A percentile compares a stretch with the other conserved stretches of the same genome.
These are phyloP conservation scores for Triplophysa siluroides DNA, from an alignment of 2,113 vertebrate genomes.

Conservation along the genomic window DNA sequence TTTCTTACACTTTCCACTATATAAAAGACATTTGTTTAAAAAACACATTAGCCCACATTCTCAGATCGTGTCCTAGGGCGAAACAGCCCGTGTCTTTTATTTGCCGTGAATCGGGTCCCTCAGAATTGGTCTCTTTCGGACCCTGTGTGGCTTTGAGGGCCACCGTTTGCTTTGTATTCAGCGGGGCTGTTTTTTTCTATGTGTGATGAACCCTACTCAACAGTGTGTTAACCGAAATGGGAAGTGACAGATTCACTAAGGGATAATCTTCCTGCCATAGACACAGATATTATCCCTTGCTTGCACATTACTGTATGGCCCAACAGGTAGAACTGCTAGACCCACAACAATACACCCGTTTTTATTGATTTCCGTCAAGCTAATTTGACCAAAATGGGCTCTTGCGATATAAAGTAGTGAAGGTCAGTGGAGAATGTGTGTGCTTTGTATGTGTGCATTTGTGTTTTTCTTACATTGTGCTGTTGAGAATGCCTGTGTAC, in stretches of 20 bases:
- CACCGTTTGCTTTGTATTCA: constrained; percentile 57
- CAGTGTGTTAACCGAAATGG: constrained; percentile 82
- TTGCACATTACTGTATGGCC: constrained; percentile 66
- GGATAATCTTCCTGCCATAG: constrained; percentile 77
- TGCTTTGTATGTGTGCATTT: constrained; percentile 20
- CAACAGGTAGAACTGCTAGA: constrained; percentile 37
- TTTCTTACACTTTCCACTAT: constrained; percentile 36
- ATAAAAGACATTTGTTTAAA: constrained; percentile 56
- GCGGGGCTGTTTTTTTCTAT: constrained; percentile 52
- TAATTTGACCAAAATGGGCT: constrained; percentile 74
- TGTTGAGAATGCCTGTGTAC: not conserved
- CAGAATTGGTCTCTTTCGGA: not conserved
- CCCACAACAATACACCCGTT: constrained; percentile 61
- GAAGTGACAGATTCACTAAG: constrained; percentile 88
- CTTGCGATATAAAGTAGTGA: constrained; percentile 58
- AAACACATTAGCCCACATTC: constrained; percentile 52
- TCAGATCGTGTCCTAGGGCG: constrained; percentile 43
- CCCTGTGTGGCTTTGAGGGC: not conserved
- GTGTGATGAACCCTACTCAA: constrained; percentile 71
- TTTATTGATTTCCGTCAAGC: constrained; percentile 71
- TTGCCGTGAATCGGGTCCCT: not conserved
- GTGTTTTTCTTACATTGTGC: constrained; percentile 20
- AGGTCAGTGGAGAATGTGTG: constrained; percentile 38
- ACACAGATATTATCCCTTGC: constrained; percentile 75
- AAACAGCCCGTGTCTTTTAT: constrained; percentile 27